Conservation (phyloP, 2,888 invertebrate species). For the Argyresthia albistria region DNA sequence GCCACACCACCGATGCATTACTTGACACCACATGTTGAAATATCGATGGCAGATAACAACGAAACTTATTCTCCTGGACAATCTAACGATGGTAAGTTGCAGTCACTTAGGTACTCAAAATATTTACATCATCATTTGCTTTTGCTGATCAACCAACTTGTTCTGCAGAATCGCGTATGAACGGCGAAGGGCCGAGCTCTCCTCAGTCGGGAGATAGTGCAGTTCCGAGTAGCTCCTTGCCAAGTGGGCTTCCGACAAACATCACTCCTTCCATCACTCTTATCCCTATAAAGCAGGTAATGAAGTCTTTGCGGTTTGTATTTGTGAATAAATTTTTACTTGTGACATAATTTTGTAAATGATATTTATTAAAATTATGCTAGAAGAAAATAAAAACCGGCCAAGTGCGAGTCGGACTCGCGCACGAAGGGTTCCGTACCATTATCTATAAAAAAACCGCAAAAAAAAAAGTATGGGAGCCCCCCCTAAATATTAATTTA, state of each 20-base stretch:
- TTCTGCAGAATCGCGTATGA: constrained; percentile 64
- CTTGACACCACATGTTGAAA: constrained; percentile 91
- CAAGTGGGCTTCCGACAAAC: constrained; percentile 64
- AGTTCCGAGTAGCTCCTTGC: constrained; percentile 80
- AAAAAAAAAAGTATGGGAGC: too few relatives aligned
- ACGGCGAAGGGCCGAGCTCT: constrained; percentile 80
- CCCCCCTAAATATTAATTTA: too few relatives aligned
- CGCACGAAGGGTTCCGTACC: too few relatives aligned
- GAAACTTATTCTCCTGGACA: constrained; percentile 76
- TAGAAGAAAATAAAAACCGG: too few relatives aligned
- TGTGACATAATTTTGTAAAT: too few relatives aligned
- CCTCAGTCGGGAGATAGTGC: constrained; percentile 88
- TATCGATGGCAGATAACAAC: constrained; percentile 89
- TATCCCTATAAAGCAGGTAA: constrained; percentile 87
- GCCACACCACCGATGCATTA: constrained; percentile 94
- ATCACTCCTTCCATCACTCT: constrained; percentile 90
- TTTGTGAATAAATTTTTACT: background rate
- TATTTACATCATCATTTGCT: too few relatives aligned
- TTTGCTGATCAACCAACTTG: too few relatives aligned
- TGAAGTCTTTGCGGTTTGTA: constrained; percentile 7
- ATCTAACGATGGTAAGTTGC: constrained; percentile 37
- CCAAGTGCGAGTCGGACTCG: too few relatives aligned
- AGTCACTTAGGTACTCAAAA: background rate
- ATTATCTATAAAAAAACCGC: too few relatives aligned
- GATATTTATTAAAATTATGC: too few relatives aligned